These are phyloP conservation scores for Crypturellus undulatus DNA, from an alignment of 2,113 vertebrate genomes.

Conservation along the genomic window DNA sequence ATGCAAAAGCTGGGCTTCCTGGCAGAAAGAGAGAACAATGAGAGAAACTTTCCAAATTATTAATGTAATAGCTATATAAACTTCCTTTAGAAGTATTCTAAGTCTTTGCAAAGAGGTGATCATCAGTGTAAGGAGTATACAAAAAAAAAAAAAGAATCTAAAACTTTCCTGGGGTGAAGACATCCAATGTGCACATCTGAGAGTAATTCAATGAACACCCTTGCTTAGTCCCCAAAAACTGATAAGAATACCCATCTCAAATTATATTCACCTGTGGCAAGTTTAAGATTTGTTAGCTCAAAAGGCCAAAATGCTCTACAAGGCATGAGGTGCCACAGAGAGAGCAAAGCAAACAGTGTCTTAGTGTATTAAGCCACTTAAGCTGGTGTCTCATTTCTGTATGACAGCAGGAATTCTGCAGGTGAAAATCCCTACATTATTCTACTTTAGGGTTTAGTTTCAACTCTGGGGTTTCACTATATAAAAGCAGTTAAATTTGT, in stretches of 20 bases:
- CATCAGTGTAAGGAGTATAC: neutral
- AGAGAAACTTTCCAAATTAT: neutral
- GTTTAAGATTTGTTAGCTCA: neutral
- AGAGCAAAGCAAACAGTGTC: accelerated
- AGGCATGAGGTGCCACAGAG: accelerated
- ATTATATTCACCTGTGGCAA: neutral
- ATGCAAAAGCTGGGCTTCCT: neutral
- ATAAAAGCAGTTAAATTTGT: neutral
- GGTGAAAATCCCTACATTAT: neutral
- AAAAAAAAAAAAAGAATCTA: neutral
- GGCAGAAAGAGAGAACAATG: neutral
- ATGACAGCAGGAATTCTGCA: neutral
- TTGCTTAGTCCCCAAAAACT: neutral
- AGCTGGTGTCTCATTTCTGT: neutral
- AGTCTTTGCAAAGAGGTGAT: neutral
- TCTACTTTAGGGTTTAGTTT: neutral
- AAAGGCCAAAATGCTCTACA: neutral
- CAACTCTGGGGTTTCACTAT: neutral
- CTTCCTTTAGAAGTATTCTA: neutral
- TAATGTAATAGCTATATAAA: slow-evolving; percentile 2
- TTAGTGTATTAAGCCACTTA: neutral
- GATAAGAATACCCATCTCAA: neutral
- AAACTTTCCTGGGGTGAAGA: neutral
- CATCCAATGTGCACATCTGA: neutral
- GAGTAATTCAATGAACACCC: accelerated